Percentiles rank a stretch among this genome's conserved stretches.
phyloP scores from a whole-genome alignment of 2,113 vertebrate species.

The Myrmecophaga tridactyla region DNA sequence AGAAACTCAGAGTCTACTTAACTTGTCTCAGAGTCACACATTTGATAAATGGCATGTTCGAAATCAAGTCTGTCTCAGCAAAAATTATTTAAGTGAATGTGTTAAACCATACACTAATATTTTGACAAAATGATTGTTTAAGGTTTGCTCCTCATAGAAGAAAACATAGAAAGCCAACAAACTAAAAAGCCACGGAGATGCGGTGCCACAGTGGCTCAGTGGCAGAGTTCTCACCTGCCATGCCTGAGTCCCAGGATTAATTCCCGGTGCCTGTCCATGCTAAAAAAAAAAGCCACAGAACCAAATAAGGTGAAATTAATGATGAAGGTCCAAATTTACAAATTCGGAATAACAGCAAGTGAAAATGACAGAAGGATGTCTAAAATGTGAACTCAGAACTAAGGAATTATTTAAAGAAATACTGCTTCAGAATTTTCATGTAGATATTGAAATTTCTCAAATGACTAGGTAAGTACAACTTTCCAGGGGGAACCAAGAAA shows the following conservation, averaged over 20 bases:
- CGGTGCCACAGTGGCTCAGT: too few species aligned
- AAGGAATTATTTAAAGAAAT: not conserved
- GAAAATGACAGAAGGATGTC: not conserved
- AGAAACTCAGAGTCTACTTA: not conserved
- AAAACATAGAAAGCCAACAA: not conserved
- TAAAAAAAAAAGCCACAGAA: too few species aligned
- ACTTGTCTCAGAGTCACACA: not conserved
- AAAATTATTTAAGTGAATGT: not conserved
- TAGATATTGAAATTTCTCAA: constrained; percentile 3
- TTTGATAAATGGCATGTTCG: constrained; percentile 21
- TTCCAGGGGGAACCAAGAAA: not conserved
- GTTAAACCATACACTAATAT: not conserved
- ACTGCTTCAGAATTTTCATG: not conserved
- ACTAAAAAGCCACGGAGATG: not conserved
- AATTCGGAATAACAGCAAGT: not conserved
- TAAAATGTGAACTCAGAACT: not conserved
- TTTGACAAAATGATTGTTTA: not conserved
- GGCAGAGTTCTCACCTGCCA: too few species aligned
- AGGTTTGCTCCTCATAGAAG: not conserved
- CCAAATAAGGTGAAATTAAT: too few species aligned
- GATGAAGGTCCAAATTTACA: not conserved
- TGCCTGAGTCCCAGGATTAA: too few species aligned
- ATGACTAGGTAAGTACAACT: not conserved
- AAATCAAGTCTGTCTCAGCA: not conserved
- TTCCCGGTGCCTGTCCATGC: too few species aligned